These are phyloP conservation scores for Maniola jurtina DNA, from an alignment of 1,140 invertebrate species.

Conservation along the genomic window DNA sequence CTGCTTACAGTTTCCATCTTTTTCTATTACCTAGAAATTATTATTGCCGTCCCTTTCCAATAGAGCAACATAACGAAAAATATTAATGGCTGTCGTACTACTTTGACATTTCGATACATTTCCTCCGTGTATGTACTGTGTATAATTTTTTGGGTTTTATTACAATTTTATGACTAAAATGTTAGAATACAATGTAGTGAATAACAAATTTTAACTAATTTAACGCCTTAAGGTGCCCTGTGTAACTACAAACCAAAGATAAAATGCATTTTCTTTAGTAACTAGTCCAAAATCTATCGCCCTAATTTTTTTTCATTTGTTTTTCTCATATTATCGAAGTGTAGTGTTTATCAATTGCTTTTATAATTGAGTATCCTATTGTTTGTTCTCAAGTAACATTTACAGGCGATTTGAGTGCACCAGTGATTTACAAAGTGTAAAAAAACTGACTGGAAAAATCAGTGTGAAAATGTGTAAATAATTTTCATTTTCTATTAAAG, in stretches of 20 bases:
- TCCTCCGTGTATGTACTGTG: no score
- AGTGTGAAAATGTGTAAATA: background rate
- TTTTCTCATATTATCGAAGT: background rate
- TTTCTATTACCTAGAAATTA: slow-evolving; percentile 30
- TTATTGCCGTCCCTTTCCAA: slow-evolving; percentile 37
- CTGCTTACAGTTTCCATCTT: slow-evolving; percentile 24
- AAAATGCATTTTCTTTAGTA: slow-evolving; percentile 16
- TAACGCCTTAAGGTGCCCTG: background rate
- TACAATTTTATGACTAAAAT: slow-evolving; percentile 64
- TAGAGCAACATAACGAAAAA: slow-evolving; percentile 36
- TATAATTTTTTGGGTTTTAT: slow-evolving; percentile 46
- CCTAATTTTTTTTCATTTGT: slow-evolving; percentile 11
- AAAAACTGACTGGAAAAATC: no score
- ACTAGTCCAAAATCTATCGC: slow-evolving; percentile 33
- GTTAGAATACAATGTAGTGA: slow-evolving; percentile 32
- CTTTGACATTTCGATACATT: slow-evolving; percentile 64
- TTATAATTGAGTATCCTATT: background rate
- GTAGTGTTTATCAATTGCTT: background rate
- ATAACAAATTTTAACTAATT: slow-evolving; percentile 4
- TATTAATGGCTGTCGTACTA: slow-evolving; percentile 55
- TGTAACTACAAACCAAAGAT: slow-evolving; percentile 29
- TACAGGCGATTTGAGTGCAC: background rate
- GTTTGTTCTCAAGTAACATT: background rate
- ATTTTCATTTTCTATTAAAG: background rate
- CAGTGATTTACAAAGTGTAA: background rate